phyloP scores from a whole-genome alignment of 2,113 vertebrate species.

The Platycercus adscitus region DNA sequence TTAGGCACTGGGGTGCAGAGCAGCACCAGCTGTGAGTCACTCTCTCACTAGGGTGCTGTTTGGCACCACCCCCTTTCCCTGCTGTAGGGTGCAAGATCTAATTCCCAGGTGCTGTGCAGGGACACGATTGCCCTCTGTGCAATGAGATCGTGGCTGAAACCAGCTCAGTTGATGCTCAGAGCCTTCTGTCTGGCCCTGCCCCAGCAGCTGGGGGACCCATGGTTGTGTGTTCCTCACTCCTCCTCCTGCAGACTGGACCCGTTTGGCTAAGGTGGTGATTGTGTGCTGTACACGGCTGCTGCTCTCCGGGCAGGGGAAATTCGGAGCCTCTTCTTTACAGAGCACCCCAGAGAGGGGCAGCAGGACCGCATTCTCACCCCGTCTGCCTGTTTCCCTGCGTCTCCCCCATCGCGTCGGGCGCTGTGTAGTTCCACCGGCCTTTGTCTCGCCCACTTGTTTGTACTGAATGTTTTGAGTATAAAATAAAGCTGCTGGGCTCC shows the following conservation, averaged over 20 bases:
- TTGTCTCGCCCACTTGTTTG: conserved; percentile 54
- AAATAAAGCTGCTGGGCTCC: conserved; percentile 57
- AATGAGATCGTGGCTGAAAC: not conserved
- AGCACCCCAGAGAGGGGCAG: not conserved
- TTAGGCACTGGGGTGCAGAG: not conserved
- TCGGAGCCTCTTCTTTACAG: not conserved
- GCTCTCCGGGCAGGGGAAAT: accelerated
- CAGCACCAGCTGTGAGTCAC: not conserved
- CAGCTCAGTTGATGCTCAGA: not conserved
- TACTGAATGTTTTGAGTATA: conserved; percentile 52
- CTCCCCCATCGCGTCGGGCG: not conserved
- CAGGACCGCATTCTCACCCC: accelerated
- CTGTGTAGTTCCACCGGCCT: not conserved
- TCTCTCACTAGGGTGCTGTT: not conserved
- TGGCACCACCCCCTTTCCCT: not conserved
- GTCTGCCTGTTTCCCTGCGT: accelerated
- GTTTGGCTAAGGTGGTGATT: accelerated
- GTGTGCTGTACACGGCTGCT: not conserved
- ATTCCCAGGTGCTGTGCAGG: accelerated
- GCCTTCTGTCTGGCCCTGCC: not conserved
- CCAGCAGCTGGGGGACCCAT: not conserved
- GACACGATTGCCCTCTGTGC: not conserved
- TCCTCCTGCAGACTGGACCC: not conserved
- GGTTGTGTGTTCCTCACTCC: not conserved
- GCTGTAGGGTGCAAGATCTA: not conserved